Evolutionary conservation across 53 echinoderm and acorn worm species (phyloP).

Genomic region (Glandiceps talaboti): DNA sequence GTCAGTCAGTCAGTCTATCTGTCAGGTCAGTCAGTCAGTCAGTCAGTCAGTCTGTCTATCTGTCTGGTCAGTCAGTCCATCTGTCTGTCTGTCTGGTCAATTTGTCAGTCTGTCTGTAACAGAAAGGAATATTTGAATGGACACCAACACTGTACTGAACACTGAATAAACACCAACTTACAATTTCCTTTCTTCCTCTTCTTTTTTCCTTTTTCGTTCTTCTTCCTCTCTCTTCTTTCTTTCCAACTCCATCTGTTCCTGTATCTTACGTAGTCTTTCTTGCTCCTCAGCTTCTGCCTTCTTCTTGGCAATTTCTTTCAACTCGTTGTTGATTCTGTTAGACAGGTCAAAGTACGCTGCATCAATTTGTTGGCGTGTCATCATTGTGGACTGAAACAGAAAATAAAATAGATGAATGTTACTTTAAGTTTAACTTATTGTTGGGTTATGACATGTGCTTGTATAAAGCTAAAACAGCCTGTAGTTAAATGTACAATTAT

Average conservation of each 20-base stretch:
- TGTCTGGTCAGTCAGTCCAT: too few relatives aligned
- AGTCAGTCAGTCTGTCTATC: too few relatives aligned
- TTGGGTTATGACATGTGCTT: too few relatives aligned
- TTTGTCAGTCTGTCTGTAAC: too few relatives aligned
- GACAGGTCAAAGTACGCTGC: constrained; percentile 63
- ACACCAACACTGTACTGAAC: too few relatives aligned
- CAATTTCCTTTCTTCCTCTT: constrained; percentile 75
- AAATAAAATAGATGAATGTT: too few relatives aligned
- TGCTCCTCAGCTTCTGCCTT: constrained; percentile 56
- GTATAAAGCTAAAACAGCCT: not conserved
- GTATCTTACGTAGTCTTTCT: constrained; percentile 51
- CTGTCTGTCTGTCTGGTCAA: too few relatives aligned
- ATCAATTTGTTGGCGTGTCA: constrained; percentile 83
- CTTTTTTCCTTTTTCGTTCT: constrained; percentile 59
- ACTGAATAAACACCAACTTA: too few relatives aligned
- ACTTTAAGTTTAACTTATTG: too few relatives aligned
- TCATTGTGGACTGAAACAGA: constrained; percentile 38
- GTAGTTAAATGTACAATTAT: not conserved
- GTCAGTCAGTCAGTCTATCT: too few relatives aligned
- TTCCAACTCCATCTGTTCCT: constrained; percentile 96
- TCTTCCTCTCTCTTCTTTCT: constrained; percentile 76
- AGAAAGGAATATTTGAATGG: too few relatives aligned
- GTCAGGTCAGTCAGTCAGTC: too few relatives aligned
- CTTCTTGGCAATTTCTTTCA: constrained; percentile 73
- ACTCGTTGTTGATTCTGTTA: constrained; percentile 52